Evolutionary conservation across 1,140 invertebrate genomes (phyloP).

Genomic region (Nixonia krombeini): DNA sequence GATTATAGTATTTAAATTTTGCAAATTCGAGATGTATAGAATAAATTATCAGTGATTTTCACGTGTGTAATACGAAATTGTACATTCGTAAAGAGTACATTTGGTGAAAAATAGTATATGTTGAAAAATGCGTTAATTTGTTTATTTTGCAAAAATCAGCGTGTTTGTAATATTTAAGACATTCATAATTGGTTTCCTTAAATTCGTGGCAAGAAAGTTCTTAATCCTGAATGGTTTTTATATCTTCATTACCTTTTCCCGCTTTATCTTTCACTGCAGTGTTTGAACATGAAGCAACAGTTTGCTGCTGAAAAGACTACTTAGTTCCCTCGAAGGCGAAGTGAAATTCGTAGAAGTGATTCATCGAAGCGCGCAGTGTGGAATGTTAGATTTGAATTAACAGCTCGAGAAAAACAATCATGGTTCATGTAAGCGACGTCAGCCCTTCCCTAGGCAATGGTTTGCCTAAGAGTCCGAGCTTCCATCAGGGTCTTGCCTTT

Average conservation of each 20-base stretch:
- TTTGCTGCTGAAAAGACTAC: slow-evolving; percentile 25
- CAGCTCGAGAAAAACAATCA: slow-evolving; percentile 23
- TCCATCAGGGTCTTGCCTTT: slow-evolving; percentile 85
- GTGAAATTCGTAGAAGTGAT: background rate
- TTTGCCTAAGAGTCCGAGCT: slow-evolving; percentile 87
- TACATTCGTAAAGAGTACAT: too few species aligned
- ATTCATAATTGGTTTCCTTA: too few species aligned
- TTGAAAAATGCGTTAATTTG: too few species aligned
- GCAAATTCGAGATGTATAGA: too few species aligned
- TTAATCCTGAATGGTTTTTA: background rate
- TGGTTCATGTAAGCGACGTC: slow-evolving; percentile 73
- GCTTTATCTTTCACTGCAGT: background rate
- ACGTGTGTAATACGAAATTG: too few species aligned
- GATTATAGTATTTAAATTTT: too few species aligned
- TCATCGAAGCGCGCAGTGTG: slow-evolving; percentile 1
- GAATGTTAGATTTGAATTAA: slow-evolving; percentile 6
- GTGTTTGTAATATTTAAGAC: too few species aligned
- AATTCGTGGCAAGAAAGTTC: too few species aligned
- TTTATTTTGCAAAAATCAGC: too few species aligned
- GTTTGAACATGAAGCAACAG: slow-evolving; percentile 39
- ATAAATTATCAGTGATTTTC: too few species aligned
- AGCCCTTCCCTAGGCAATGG: slow-evolving; percentile 75
- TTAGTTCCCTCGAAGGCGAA: background rate
- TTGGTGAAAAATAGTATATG: too few species aligned
- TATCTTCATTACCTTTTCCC: background rate